These are phyloP conservation scores for Enteromius paludinosus DNA, from an alignment of 2,797 vertebrate genomes.

Conservation along the genomic window DNA sequence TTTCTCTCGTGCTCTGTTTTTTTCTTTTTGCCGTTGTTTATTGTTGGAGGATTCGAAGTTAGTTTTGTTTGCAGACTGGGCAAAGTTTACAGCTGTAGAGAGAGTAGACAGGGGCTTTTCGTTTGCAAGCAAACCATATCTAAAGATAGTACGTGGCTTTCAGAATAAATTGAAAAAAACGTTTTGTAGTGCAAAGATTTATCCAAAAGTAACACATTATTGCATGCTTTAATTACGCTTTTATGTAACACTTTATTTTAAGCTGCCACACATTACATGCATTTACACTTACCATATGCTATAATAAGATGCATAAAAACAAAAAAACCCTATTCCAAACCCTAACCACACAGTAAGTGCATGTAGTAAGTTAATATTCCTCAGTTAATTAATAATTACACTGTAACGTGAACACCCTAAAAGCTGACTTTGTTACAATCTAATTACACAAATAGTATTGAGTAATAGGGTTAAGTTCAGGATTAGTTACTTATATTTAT, in stretches of 20 bases:
- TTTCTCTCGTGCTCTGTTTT: constrained; percentile 69
- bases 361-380: too few species aligned
- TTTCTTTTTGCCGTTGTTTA: constrained; percentile 43
- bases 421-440: not conserved
- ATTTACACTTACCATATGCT: too few species aligned
- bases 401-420: too few species aligned
- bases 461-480: not conserved
- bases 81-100: constrained; percentile 33
- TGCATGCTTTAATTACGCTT: not conserved
- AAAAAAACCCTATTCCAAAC: too few species aligned
- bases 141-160: not conserved
- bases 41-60: constrained; percentile 86
- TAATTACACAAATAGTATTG: not conserved
- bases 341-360: too few species aligned
- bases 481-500: not conserved
- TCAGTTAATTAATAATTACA: too few species aligned
- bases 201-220: not conserved
- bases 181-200: not conserved
- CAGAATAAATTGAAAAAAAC: not conserved
- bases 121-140: not conserved
- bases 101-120: not conserved
- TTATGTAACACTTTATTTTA: not conserved
- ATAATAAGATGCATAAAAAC: too few species aligned
- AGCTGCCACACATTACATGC: too few species aligned
- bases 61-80: constrained; percentile 69